Base-by-base conservation (phyloP, 1,140 invertebrate species). In the Drosophila tsacasi region DNA sequence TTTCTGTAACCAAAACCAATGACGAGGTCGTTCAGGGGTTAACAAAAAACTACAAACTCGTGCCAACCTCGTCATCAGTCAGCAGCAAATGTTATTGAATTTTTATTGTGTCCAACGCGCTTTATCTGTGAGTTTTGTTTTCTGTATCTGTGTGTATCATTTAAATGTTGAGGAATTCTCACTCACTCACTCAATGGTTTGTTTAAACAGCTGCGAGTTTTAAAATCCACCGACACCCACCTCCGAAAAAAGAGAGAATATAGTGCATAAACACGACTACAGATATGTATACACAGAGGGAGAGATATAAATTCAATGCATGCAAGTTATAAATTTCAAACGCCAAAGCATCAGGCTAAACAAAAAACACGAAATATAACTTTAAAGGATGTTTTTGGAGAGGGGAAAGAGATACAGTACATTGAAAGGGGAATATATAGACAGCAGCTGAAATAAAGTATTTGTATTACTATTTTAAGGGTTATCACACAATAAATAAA, bases 71-170 rank as follows among this genome's bases (percentile, higher is more conserved):
- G 75, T 23, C 55, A 61, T 47, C 58, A 50, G 80, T 83, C 71
- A 83, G 81, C 71, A 83, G 81, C 81, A 72, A 86, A 80, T 83
- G 73, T 75, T 87, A 87, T 87, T 87, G 83, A 74, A 87, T 87
- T 87, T 87, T 87, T 87, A 87, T 73, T 67, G 40, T 60, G 32
- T 47, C 47, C 40, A 17, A 50, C 21, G 17, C 25, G 19, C 27
- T 25, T 35, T 76, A 40, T 76, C 54, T 74, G 23, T 21, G n/a
- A n/a, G 27, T 60, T 23, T 23, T 39, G 32, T 17, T 40, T 30
- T 64, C 4, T 54, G 3, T 52, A 15, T 72, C 46, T 46, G 10
- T 58, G 25, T 71, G 23, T 63, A 55, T 67, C 37, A 58, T 52
- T 67, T 76, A 54, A 66, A 76, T 59, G 73, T 67, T 60, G 73